phyloP scores from a whole-genome alignment of 2,888 invertebrate species.

The Nemotelus nigrinus region DNA sequence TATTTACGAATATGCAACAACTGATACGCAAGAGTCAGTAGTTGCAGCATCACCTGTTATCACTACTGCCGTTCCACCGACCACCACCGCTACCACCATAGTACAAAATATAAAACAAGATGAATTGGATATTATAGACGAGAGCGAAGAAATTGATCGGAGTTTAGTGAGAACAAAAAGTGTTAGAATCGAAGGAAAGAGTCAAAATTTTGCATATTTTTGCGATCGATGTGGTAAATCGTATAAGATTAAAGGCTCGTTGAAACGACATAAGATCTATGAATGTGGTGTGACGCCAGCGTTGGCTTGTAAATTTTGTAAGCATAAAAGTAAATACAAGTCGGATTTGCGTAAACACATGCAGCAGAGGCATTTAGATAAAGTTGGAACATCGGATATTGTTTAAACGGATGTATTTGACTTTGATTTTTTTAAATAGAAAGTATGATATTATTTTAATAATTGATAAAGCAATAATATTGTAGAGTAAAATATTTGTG shows the following conservation, averaged over 20 bases:
- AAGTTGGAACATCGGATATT: constrained; percentile 17
- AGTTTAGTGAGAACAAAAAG: constrained; percentile 4
- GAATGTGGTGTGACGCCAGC: constrained; percentile 70
- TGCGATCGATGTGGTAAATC: constrained; percentile 82
- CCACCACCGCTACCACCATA: constrained; percentile 34
- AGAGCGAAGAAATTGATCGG: neutral
- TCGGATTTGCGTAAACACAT: constrained; percentile 64
- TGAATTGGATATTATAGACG: neutral
- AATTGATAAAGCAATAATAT: too few relatives aligned
- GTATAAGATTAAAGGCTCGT: constrained; percentile 82
- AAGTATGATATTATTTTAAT: too few relatives aligned
- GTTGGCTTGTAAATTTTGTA: constrained; percentile 61
- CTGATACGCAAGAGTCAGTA: neutral
- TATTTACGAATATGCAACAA: constrained; percentile 14
- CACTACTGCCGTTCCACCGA: constrained; percentile 6
- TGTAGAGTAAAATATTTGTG: too few relatives aligned
- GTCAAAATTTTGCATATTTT: constrained; percentile 62
- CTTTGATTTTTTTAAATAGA: too few relatives aligned
- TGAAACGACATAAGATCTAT: constrained; percentile 79
- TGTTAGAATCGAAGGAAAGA: neutral
- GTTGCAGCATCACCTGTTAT: constrained; percentile 1
- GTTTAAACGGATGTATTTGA: too few relatives aligned
- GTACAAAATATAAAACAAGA: constrained; percentile 41
- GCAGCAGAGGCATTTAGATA: constrained; percentile 60
- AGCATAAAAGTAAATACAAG: constrained; percentile 64